phyloP scores from a whole-genome alignment of 2,797 vertebrate species.

The Sebastes wilsoni region DNA sequence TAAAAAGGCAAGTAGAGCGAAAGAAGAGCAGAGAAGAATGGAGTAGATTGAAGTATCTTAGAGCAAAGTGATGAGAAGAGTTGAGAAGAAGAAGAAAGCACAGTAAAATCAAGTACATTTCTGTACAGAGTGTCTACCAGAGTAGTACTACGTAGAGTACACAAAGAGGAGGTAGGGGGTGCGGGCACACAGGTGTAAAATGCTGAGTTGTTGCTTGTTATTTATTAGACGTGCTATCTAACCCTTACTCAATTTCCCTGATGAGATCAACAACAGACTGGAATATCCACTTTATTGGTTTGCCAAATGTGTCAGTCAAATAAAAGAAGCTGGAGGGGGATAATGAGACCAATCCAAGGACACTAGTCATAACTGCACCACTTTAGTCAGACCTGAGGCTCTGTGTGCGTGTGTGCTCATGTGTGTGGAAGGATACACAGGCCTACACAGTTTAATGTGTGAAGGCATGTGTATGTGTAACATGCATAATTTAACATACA shows the following conservation, averaged over 20 bases:
- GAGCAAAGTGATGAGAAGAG: not conserved
- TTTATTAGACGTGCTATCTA: not conserved
- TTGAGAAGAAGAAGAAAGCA: not conserved
- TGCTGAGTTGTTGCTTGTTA: not conserved
- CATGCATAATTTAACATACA: not conserved
- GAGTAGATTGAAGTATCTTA: not conserved
- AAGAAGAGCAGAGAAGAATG: not conserved
- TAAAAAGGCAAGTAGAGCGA: not conserved
- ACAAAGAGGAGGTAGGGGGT: not conserved
- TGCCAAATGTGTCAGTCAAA: conserved; percentile 34
- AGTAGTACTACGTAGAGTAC: not conserved
- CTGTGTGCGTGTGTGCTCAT: not conserved
- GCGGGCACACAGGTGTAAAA: not conserved
- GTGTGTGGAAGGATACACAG: not conserved
- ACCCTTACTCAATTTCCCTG: not conserved
- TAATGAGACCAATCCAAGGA: conserved; percentile 35
- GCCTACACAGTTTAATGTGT: not conserved
- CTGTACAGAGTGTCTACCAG: not conserved
- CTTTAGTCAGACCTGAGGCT: not conserved
- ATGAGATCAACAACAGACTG: conserved; percentile 18
- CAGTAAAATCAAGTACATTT: not conserved
- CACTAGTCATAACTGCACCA: not conserved
- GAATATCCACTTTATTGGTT: conserved; percentile 23
- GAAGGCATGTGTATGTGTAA: not conserved
- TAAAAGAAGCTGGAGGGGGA: not conserved